Base-by-base conservation (phyloP, 1,140 invertebrate species). In the Samia ricini region DNA sequence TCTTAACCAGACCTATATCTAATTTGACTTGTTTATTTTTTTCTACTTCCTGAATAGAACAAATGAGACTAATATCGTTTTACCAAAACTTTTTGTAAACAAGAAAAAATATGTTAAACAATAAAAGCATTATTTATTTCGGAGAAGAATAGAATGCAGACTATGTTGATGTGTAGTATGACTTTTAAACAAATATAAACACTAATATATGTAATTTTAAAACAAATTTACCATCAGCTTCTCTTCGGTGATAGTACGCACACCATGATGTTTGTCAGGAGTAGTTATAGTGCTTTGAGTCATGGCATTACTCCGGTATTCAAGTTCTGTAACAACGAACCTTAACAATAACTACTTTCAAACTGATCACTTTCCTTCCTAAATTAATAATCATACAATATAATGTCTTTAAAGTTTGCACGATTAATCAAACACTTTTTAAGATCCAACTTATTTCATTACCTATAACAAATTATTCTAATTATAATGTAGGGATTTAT, bases 171-270 rank as follows among this genome's bases (percentile, higher is more conserved):
- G 33, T 36, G 33, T 36, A 12, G 15, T 12, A 42, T 15, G n/a
- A 42, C 33, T n/a, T n/a, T n/a, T n/a, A n/a, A n/a, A n/a, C n/a
- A n/a, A n/a, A n/a, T n/a, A n/a, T n/a, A n/a, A n/a, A n/a, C n/a
- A n/a, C n/a, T n/a, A n/a, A n/a, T n/a, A 22, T 42, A 22, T 58
- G n/a, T 22, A 48, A 22, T 8, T 58, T 42, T 12, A 58, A 24
- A 50, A 23, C 4, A 7, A 23, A 64, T 42, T 76, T 77, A 90
- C 87, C 85, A 90, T 84, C 52, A 90, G 66, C 66, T 90, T 90
- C 73, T 90, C 87, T 61, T 90, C 87, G 48, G 83, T 85, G 63
- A 88, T 76, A 50, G 81, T 82, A 22, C 79, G 76, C 60, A 74
- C 75, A 59, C 77, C 70, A 66, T 81, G 74, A 58, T 81, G 78